These are phyloP conservation scores for Limnothrissa miodon DNA, from an alignment of 2,113 vertebrate species.

Conservation along the genomic window DNA sequence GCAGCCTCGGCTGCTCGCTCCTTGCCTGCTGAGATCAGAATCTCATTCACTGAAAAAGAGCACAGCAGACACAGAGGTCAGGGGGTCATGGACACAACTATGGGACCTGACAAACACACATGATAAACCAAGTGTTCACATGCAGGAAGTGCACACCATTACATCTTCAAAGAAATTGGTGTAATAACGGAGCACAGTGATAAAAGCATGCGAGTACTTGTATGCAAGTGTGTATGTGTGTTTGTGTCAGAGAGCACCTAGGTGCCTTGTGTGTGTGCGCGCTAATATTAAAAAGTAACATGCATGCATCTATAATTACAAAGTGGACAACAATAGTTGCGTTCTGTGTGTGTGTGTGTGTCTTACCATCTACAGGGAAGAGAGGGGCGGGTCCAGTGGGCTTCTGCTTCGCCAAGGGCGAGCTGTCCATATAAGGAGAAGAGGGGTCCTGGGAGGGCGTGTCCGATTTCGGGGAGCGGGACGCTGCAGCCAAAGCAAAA, in stretches of 20 bases:
- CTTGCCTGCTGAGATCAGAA: conserved; percentile 68
- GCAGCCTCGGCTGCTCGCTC: conserved; percentile 68
- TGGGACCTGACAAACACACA: too few species aligned
- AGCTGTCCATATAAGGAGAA: conserved; percentile 69
- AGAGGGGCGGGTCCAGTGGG: conserved; percentile 70
- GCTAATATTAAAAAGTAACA: too few species aligned
- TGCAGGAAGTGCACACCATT: too few species aligned
- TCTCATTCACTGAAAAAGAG: conserved; percentile 81
- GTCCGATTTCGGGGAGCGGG: conserved; percentile 83
- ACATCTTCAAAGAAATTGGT: too few species aligned
- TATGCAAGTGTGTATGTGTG: conserved; percentile 14
- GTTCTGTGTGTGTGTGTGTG: background rate
- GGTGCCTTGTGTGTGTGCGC: too few species aligned
- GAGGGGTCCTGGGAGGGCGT: conserved; percentile 74
- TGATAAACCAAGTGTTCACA: too few species aligned
- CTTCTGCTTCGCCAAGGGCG: conserved; percentile 67
- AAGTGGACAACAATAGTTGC: too few species aligned
- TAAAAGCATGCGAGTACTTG: background rate
- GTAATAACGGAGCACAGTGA: background rate
- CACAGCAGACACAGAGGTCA: too few species aligned
- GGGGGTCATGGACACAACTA: too few species aligned
- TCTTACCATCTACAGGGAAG: conserved; percentile 80
- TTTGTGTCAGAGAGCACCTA: background rate
- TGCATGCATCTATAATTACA: background rate
- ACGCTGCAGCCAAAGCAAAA: conserved; percentile 50